Base-by-base conservation (phyloP, 2,888 invertebrate species). In the Gymnosoma rotundatum region DNA sequence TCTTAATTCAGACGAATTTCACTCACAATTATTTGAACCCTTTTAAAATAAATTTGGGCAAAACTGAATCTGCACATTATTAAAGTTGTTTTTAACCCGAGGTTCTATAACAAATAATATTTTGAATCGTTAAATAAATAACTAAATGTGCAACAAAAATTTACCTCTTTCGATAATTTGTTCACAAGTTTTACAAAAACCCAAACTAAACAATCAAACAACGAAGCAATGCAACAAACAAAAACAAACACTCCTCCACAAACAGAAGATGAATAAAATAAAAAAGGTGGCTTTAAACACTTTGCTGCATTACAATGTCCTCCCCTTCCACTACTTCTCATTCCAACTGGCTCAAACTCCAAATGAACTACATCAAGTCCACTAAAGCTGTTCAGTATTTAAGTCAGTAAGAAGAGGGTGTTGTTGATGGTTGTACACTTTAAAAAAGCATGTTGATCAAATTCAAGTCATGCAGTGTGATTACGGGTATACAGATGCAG, bases 391-490 rank as follows among this genome's bases (percentile, higher is more conserved):
- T 48, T 38, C 52, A 52, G 42, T 38, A 56, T 61, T 73, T 74
- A 67, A 82, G 73, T 25, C 58, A 64, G 63, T 52, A 74, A 74
- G 74, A 78, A 70, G 84, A 84, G 84, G 84, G 84, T 81, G 84
- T 84, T 84, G 84, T 81, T 84, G 84, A 84, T 84, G 81, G 84
- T 84, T 81, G 84, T 84, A 84, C 84, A 84, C 84, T 84, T 81
- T 81, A 78, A 74, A 81, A 81, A 84, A 84, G 84, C 84, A 81
- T 84, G 81, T 84, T 84, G 84, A 81, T 84, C 81, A 81, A 81
- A 84, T 84, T 84, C 81, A 78, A 81, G 84, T 78, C 81, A 81
- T 32, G 25, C 25, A 32, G 25, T 32, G n/a, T n/a, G n/a, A n/a
- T 25, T 25, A 25, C 4, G 25, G 1, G 25, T 1, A 25, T 38